Evolutionary conservation across 2,888 invertebrate genomes (phyloP), one percentile per base, ranked within the genome.

Genomic region (Leuctra nigra): DNA sequence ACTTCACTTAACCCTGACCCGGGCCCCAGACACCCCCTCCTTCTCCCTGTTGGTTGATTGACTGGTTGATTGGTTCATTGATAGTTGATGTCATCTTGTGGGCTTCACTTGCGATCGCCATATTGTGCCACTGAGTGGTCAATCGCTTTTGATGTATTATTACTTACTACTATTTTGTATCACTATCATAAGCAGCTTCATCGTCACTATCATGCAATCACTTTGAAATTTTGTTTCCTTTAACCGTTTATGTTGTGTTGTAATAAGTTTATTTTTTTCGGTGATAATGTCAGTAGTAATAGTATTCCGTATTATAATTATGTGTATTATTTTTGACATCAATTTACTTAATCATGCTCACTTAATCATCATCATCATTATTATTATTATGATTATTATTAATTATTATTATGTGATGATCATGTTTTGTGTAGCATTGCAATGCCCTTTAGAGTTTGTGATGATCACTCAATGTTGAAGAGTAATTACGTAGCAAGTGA

Each of bases 101-200:
- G 62, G 62, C 62, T 62, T 60, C 62, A 62, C 58, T 52, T 50
- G 57, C 33, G 57, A 33, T 57, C 59, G 54, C 46, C 50, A 25
- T 55, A 41, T n/a, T n/a, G 47, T 46, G 54, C 58, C 54, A 53
- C 56, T 47, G 20, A 56, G 61, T 59, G 59, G 56, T 55, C 52
- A 56, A 55, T 41, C 55, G 62, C 62, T 62, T 62, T 62, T 58
- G n/a, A n/a, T n/a, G n/a, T n/a, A n/a, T n/a, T n/a, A n/a, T n/a
- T n/a, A n/a, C n/a, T n/a, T n/a, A n/a, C n/a, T n/a, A n/a, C n/a
- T n/a, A n/a, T n/a, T n/a, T n/a, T n/a, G n/a, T n/a, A n/a, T n/a
- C n/a, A n/a, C n/a, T n/a, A n/a, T n/a, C n/a, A n/a, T n/a, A n/a
- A n/a, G n/a, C n/a, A n/a, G n/a, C n/a, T n/a, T n/a, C n/a, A n/a